Evolutionary conservation across 2,888 invertebrate species (phyloP).

Genomic region (Globia sparganii): DNA sequence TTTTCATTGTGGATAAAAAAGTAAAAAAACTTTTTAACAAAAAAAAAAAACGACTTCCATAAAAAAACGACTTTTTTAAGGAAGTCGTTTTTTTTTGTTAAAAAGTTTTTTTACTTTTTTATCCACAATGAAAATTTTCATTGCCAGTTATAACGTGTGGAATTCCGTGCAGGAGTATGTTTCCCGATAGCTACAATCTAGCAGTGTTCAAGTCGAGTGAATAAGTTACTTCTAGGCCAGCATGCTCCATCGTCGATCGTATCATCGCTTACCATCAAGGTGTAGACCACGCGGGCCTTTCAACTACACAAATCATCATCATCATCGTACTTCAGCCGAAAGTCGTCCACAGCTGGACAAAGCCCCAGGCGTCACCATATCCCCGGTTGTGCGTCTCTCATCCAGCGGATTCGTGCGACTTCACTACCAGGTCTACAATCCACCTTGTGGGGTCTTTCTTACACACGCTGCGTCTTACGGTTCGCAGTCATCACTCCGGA

Average conservation of each 20-base stretch:
- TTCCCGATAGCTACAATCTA: background rate
- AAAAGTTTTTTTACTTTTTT: no score
- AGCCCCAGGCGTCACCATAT: background rate
- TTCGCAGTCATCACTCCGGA: background rate
- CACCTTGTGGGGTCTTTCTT: no score
- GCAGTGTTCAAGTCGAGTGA: background rate
- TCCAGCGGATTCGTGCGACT: background rate
- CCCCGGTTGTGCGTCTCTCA: background rate
- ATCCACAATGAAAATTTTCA: background rate
- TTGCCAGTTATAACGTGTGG: background rate
- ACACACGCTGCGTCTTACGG: background rate
- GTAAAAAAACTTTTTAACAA: no score
- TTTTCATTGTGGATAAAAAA: no score
- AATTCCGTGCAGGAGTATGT: background rate
- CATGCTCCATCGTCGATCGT: no score
- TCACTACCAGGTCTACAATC: background rate
- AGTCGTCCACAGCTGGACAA: background rate
- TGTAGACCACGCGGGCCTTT: background rate
- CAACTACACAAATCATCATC: background rate
- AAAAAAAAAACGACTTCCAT: no score
- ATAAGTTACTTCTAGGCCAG: background rate
- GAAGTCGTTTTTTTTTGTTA: no score
- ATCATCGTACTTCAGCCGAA: background rate
- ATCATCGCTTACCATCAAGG: no score
- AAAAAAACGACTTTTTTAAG: no score